Conservation (phyloP, 2,797 vertebrate genomes). For the Neopelma chrysocephalum region DNA sequence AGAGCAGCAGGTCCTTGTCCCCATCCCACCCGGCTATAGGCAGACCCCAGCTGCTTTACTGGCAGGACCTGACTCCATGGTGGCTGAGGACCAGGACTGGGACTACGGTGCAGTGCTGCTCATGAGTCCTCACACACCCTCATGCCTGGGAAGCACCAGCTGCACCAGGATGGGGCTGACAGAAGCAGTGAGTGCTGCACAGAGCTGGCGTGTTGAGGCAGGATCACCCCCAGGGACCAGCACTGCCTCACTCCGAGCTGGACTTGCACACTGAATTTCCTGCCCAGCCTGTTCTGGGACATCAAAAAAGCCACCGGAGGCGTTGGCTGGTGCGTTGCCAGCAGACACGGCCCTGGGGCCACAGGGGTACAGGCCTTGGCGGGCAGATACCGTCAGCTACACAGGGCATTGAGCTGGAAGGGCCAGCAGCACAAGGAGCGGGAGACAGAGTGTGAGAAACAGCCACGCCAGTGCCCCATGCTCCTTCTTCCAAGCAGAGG, state of each 20-base stretch:
- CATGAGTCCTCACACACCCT: background rate
- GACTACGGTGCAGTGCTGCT: background rate
- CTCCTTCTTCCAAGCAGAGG: fast-evolving
- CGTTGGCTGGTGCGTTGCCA: background rate
- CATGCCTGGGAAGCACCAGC: background rate
- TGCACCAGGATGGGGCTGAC: background rate
- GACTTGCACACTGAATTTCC: conserved; percentile 5
- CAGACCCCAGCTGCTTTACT: background rate
- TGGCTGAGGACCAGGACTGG: background rate
- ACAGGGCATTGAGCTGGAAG: background rate
- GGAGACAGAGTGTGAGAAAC: background rate
- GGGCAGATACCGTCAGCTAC: background rate
- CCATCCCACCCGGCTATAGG: background rate
- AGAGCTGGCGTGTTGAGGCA: background rate
- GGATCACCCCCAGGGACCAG: background rate
- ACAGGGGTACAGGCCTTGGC: background rate
- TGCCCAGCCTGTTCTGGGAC: conserved; percentile 58
- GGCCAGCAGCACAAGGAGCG: background rate
- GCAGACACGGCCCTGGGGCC: background rate
- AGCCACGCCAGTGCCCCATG: fast-evolving
- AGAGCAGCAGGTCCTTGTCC: background rate
- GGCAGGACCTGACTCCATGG: fast-evolving
- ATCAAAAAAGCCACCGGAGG: conserved; percentile 54
- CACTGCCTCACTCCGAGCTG: background rate
- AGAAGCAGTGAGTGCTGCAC: fast-evolving